Evolutionary conservation across 2,888 invertebrate species (phyloP).

Genomic region (Agrypnus murinus): DNA sequence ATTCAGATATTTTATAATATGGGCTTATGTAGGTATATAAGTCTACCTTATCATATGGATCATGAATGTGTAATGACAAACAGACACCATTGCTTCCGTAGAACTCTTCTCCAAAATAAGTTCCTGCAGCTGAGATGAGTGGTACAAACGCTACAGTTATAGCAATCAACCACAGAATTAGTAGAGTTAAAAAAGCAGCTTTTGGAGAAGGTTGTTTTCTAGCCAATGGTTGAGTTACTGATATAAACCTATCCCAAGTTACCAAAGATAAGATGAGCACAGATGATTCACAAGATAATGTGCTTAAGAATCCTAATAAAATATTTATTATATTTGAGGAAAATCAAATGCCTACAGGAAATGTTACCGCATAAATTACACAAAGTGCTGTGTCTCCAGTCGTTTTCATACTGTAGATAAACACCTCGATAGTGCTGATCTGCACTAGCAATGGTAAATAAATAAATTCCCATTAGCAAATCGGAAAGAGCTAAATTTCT

Average conservation of each 20-base stretch:
- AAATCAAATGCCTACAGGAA: background rate
- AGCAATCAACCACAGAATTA: slow-evolving; percentile 73
- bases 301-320: slow-evolving; percentile 75
- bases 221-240: slow-evolving; percentile 75
- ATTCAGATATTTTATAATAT: background rate
- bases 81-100: slow-evolving; percentile 78
- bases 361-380: slow-evolving; percentile 75
- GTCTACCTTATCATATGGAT: slow-evolving; percentile 74
- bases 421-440: slow-evolving; percentile 74
- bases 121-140: slow-evolving; percentile 67
- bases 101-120: slow-evolving; percentile 75
- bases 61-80: slow-evolving; percentile 76
- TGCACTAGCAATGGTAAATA: slow-evolving; percentile 75
- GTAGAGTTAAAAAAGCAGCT: slow-evolving; percentile 72
- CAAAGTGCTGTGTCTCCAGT: slow-evolving; percentile 75
- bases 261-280: slow-evolving; percentile 76
- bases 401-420: slow-evolving; percentile 75
- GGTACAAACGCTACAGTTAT: slow-evolving; percentile 72
- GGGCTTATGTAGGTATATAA: background rate
- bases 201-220: slow-evolving; percentile 69
- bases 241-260: slow-evolving; percentile 77
- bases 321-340: background rate
- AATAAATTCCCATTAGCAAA: slow-evolving; percentile 78
- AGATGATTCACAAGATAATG: slow-evolving; percentile 77
- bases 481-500: slow-evolving; percentile 78